Base-by-base conservation (phyloP, 1,140 invertebrate genomes). In the Cydia amplana region DNA sequence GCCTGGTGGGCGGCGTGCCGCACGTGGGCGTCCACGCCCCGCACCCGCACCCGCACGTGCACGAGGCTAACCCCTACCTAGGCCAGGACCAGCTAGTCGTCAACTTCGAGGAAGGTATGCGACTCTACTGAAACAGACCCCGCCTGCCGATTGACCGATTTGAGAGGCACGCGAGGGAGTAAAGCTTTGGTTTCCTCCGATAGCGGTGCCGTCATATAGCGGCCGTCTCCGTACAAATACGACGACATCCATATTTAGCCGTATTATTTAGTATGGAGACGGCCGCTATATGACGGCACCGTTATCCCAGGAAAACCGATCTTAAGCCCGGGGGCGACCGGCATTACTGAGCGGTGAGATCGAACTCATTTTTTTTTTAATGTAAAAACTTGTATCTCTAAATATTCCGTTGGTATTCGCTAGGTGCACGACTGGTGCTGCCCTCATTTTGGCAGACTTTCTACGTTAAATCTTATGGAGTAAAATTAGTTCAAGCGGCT, bases 81-180 rank as follows among this genome's bases (percentile, higher is more conserved):
- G 90, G 76, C 90, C 91, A 74, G 94, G 95, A 96, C 85, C 94
- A 95, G 76, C 93, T 96, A 80, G 95, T 96, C 81, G 95, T 96
- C 82, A 95, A 95, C 93, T 96, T 96, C 89, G 95, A 96, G 94
- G 95, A 96, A 95, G 95, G 95, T 95, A 96, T 96, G 95, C 94
- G 95, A 87, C 94, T 96, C 91, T 95, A 95, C 94, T 95, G 91
- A 91, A 88, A 88, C 81, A 84, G 89, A 87, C 80, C 85, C 86
- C 43, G 85, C 82, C 78, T 79, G 77, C 63, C 46, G 55, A 20
- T 14, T 64, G 65, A 46, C 79, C 82, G 74, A 77, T 80, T 80
- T 79, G 75, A 80, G 78, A 83, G 46, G 64, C 64, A 14, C 64
- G 64, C n/a, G 1, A n/a, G 49, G n/a, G 49, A 51, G n/a, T n/a